Evolutionary conservation across 2,888 invertebrate genomes (phyloP), one percentile per base, ranked within the genome.

Genomic region (Cheilosia scutellata): DNA sequence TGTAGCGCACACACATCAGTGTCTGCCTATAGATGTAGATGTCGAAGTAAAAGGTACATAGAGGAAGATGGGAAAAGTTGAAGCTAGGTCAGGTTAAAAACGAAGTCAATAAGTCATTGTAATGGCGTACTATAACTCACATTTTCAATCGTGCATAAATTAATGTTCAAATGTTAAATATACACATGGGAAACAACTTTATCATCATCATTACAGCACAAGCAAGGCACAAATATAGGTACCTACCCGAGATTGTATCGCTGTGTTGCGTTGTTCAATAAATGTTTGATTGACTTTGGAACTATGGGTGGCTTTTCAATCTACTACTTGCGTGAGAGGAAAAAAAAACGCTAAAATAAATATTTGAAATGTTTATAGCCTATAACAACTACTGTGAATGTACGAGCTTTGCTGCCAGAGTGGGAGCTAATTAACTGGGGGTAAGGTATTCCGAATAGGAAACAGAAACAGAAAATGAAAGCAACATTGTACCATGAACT

Each of bases 251-350:
- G 79, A 80, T 82, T 53, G 63, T 53, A 82, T 82, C 82, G 53
- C 53, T n/a, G 53, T 49, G 62, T 71, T 27, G 57, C 47, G 74
- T 49, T 66, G 80, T 71, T 84, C 80, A 80, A 84, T 76, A 75
- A 84, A 84, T 80, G 71, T 86, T 86, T 86, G 75, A 86, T 86
- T 86, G 84, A 80, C 84, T 86, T 86, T 86, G 70, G 71, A 80
- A 51, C 84, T 70, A 86, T 80, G 84, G 84, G 84, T 86, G 84
- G 80, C 76, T 84, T 86, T 76, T 75, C 76, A 84, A 80, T 84
- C 80, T 71, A 57, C 51, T 27, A 27, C 5, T 9, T 13, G 13
- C 27, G 25, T 25, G 37, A 53, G 44, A 70, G 70, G 33, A 7
- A 31, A 25, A 65, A 75, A 71, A 76, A 42, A 3, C 42, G 25